phyloP scores from a whole-genome alignment of 2,797 vertebrate species.

The Aphelocoma californica region DNA sequence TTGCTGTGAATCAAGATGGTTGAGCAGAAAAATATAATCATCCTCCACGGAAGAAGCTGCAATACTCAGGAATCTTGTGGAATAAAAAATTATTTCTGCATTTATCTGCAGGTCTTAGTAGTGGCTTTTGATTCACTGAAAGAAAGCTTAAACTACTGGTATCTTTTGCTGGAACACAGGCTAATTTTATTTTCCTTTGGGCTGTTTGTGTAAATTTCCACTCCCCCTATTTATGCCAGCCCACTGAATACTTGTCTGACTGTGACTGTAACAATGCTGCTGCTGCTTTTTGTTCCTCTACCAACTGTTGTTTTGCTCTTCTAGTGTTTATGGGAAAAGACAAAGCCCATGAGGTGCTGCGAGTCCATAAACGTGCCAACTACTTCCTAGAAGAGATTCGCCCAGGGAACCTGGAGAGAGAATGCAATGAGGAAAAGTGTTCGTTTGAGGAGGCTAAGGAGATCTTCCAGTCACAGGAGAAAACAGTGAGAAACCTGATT shows the following conservation, averaged over 20 bases:
- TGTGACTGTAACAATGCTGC: neutral
- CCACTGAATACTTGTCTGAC: neutral
- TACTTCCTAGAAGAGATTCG: constrained; percentile 80
- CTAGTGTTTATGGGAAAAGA: constrained; percentile 48
- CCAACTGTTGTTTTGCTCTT: neutral
- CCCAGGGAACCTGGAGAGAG: constrained; percentile 83
- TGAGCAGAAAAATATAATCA: neutral
- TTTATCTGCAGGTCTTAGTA: neutral
- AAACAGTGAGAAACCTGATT: constrained; percentile 74
- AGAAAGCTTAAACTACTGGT: neutral
- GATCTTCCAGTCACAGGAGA: constrained; percentile 83
- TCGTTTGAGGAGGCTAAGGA: constrained; percentile 83
- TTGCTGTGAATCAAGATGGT: neutral
- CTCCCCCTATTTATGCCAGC: neutral
- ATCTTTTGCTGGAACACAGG: neutral
- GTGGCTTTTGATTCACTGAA: neutral
- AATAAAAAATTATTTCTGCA: neutral
- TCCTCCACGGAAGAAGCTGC: neutral
- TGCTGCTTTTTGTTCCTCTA: neutral
- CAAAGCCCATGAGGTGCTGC: constrained; percentile 72
- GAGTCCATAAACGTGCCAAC: constrained; percentile 76
- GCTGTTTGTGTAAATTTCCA: neutral
- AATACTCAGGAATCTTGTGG: neutral
- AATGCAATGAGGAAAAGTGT: constrained; percentile 83
- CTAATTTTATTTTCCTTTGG: neutral